Evolutionary conservation across 2,797 vertebrate genomes (phyloP), one percentile per base, ranked within the genome.

Genomic region (Carcharodon carcharias): DNA sequence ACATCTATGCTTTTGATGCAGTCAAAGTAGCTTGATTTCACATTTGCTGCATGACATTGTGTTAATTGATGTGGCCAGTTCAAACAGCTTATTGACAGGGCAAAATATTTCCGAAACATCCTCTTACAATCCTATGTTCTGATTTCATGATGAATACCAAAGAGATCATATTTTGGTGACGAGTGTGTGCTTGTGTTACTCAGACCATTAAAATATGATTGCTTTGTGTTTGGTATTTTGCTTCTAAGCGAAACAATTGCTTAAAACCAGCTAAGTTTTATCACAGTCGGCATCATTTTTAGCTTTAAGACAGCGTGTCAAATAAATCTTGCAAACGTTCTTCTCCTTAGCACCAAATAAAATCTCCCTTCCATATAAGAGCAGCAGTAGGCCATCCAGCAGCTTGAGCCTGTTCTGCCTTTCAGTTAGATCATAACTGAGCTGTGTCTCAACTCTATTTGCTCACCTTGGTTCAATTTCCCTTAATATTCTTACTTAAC

Each of bases 171-270:
- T 26, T 67, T 93, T 67, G n/a, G 28, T 28, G 91, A 93, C 61
- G 45, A 45, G 63, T 93, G 7, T 67, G 16, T 67, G 61, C n/a
- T 67, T 26, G 28, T 31, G 16, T 92, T 65, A 21, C 45, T 65
- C 61, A 93, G 63, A 40, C 91, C 23, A 50, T 93, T 40, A 93
- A 93, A 67, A 93, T 93, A 93, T 93, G 91, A 93, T n/a, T 93
- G 61, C 93, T 93, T 93, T 67, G 61, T 93, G n/a, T 67, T 63
- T 45, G 8, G n/a, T 45, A 93, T 93, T 67, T 93, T 45, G 11
- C n/a, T 93, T 93, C 61, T 67, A 67, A 93, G 91, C 40, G n/a
- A 93, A 93, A 67, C 9, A 63, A 93, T 26, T 91, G 65, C 61
- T 93, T 67, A 45, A 93, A 45, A 67, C 14, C 91, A 67, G 67